Conservation (phyloP, 2,888 invertebrate genomes). For the Smittia aterrima region DNA sequence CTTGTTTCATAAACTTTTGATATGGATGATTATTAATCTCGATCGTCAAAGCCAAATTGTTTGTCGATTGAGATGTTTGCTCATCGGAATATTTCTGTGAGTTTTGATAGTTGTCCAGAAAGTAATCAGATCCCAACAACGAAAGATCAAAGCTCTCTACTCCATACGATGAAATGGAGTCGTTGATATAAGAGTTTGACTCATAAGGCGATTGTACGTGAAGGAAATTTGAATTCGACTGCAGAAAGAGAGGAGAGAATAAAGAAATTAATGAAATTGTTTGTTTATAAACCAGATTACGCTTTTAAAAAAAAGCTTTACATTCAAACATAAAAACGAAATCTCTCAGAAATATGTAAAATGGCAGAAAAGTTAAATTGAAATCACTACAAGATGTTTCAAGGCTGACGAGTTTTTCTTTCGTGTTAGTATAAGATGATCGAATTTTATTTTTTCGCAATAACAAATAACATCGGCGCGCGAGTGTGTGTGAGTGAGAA, state of each 20-base stretch:
- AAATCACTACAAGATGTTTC: slow-evolving; percentile 16
- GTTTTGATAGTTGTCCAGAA: slow-evolving; percentile 13
- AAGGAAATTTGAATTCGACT: slow-evolving; percentile 20
- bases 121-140: slow-evolving; percentile 56
- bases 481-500: too few species aligned
- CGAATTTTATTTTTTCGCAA: background rate
- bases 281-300: background rate
- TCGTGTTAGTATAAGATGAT: background rate
- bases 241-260: background rate
- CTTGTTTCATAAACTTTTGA: slow-evolving; percentile 49
- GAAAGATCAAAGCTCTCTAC: slow-evolving; percentile 58
- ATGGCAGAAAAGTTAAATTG: background rate
- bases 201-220: slow-evolving; percentile 23
- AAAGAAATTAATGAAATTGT: background rate
- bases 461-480: background rate
- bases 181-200: slow-evolving; percentile 17
- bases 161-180: slow-evolving; percentile 19
- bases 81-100: background rate
- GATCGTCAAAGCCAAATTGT: slow-evolving; percentile 22
- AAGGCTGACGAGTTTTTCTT: slow-evolving; percentile 41
- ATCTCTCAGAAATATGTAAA: too few species aligned
- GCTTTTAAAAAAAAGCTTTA: background rate
- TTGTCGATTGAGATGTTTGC: background rate
- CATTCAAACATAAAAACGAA: too few species aligned
- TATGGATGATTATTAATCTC: slow-evolving; percentile 40